Evolutionary conservation across 2,797 vertebrate species (phyloP), one percentile per base, ranked within the genome.

Genomic region (Hypotaenidia philippensis): DNA sequence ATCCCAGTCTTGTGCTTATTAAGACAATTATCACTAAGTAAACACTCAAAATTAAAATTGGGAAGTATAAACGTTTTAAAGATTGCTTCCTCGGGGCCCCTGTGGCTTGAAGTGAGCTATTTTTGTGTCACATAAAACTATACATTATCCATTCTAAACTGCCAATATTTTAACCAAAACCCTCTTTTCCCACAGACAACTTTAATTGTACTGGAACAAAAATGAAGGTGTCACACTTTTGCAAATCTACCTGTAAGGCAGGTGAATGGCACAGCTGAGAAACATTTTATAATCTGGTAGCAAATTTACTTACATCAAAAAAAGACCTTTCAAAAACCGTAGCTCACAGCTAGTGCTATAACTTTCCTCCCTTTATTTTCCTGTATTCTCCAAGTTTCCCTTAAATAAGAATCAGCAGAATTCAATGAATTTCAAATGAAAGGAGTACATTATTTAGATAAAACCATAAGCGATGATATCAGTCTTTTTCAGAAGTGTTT

Each of bases 21-120:
- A 88, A 94, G 66, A 92, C 47, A 94, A 95, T 82, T 87, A 72
- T 44, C 81, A 61, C 63, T 92, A 89, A 82, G 68, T 81, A 94
- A 87, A 72, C 36, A 22, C 71, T 70, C 60, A 83, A 65, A 89
- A 83, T 52, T 41, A 55, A 47, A 81, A 64, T 19, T 29, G 19
- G 59, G 13, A 81, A 74, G 16, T 72, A 70, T 5, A 80, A 80
- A 25, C 32, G 20, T 63, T 56, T 74, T 44, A 4, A 83, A 81
- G 29, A 83, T 69, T 59, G 64, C 29, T 50, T 79, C 34, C 11
- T 57, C 18, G 38, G 9, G 17, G 31, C 21, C 26, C 68, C 71
- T 29, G 19, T 34, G 70, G 32, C 41, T 82, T 59, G 10, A 82
- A 88, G 40, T 26, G 17, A 90, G 29, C 21, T 61, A 52, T 49